Conservation (phyloP, 2,113 vertebrate species). For the Urocynchramus pylzowi region DNA sequence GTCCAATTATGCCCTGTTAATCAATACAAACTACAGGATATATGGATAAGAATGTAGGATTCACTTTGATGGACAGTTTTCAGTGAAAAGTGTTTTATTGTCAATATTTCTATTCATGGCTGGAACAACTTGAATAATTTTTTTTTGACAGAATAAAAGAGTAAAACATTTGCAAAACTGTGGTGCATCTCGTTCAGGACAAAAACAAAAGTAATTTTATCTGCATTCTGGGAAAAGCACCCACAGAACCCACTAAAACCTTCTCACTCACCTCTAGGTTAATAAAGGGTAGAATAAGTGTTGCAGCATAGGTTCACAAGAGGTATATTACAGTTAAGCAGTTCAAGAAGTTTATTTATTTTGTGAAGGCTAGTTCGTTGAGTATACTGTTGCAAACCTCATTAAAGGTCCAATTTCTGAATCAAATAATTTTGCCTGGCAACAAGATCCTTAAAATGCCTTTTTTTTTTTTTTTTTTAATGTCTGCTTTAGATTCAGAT, state of each 20-base stretch:
- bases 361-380: not conserved
- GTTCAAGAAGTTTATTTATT: not conserved
- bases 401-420: not conserved
- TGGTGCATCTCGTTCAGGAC: no score
- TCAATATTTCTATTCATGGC: not conserved
- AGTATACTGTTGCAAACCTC: not conserved
- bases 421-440: not conserved
- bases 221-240: not conserved
- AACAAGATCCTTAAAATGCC: not conserved
- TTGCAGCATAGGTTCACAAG: not conserved
- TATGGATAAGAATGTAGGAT: not conserved
- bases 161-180: not conserved
- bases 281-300: not conserved
- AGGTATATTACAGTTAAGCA: not conserved
- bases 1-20: not conserved
- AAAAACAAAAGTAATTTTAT: not conserved
- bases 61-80: not conserved
- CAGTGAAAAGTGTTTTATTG: not conserved
- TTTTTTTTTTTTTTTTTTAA: not conserved
- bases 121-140: not conserved
- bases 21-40: not conserved
- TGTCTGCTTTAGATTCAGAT: not conserved
- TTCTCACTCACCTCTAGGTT: not conserved
- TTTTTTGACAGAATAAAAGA: not conserved
- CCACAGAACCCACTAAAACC: not conserved